Evolutionary conservation across 2,113 vertebrate genomes (phyloP).

Genomic region (Atractosteus spatula): DNA sequence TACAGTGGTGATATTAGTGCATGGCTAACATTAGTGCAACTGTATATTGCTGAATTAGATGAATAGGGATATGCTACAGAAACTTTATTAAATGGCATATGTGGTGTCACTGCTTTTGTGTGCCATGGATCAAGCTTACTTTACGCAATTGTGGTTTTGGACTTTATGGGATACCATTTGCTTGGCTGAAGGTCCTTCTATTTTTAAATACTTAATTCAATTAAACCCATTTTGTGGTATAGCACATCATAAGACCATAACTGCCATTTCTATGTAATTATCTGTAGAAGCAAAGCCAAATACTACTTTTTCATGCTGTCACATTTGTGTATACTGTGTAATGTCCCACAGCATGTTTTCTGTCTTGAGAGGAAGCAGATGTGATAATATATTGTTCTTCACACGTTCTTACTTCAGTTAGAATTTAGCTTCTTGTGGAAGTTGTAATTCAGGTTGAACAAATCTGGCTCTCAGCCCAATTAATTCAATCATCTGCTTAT

Average conservation of each 20-base stretch:
- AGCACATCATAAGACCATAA: not conserved
- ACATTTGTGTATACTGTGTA: not conserved
- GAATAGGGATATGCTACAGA: not conserved
- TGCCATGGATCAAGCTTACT: constrained; percentile 21
- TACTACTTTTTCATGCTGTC: not conserved
- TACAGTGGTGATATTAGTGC: not conserved
- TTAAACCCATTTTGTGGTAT: constrained; percentile 8
- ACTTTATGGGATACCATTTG: too few relatives aligned
- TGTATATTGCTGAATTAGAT: constrained; percentile 7
- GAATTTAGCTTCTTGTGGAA: too few relatives aligned
- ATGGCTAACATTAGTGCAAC: constrained; percentile 14
- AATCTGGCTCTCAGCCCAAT: constrained; percentile 15
- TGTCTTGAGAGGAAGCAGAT: too few relatives aligned
- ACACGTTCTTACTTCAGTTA: too few relatives aligned
- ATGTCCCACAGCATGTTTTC: too few relatives aligned
- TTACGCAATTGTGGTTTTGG: too few relatives aligned
- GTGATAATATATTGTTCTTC: too few relatives aligned
- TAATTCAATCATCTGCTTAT: not conserved
- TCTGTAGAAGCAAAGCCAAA: constrained; percentile 17
- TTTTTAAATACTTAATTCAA: too few relatives aligned
- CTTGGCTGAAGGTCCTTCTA: too few relatives aligned
- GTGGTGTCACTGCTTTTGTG: constrained; percentile 11
- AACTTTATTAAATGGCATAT: constrained; percentile 17
- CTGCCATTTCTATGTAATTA: not conserved
- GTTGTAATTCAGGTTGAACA: too few relatives aligned